Base-by-base conservation (phyloP, 2,888 invertebrate species). In the Ellobium chinense region DNA sequence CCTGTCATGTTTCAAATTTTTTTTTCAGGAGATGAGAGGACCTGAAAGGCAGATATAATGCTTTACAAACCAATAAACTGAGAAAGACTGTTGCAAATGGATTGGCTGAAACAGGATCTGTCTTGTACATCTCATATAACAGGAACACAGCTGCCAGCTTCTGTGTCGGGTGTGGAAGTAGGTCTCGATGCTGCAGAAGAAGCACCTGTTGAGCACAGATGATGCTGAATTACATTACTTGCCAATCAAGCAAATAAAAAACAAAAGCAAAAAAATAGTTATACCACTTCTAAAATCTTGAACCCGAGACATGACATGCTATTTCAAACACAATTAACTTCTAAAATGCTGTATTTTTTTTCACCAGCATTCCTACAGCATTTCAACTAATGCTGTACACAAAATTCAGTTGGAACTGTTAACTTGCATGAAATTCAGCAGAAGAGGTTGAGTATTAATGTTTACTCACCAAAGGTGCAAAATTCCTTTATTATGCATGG, bases 71-170 rank as follows among this genome's bases (percentile, higher is more conserved):
- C 91, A 96, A 91, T 63, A 96, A 93, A 89, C 95, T 95, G 34
- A 96, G 94, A 89, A 96, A 96, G 46, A 95, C 95, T 83, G 95
- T 94, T 7, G 95, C 95, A 92, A 96, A 96, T 31, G 96, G 96
- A 87, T 95, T 96, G 63, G 94, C 94, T 62, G 94, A 94, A 54
- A 96, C 93, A 1, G 95, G 94, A 86, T 96, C 96, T 65, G 94
- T 94, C 88, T 94, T 94, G 91, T 96, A 96, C 89, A 96, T 94
- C 89, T 96, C 96, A 91, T 95, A 95, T 14, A 96, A 93, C 65
- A 96, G 91, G 69, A 95, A 95, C 34, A 96, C 94, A 36, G 96
- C 95, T 46, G 95, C 95, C 83, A 96, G 92, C 85, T 95, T 94
- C 90, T 96, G 96, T 81, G 95, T 94, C 65, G 95, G 94, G 84